phyloP scores from a whole-genome alignment of 1,140 invertebrate genomes.

The Spodoptera litura region DNA sequence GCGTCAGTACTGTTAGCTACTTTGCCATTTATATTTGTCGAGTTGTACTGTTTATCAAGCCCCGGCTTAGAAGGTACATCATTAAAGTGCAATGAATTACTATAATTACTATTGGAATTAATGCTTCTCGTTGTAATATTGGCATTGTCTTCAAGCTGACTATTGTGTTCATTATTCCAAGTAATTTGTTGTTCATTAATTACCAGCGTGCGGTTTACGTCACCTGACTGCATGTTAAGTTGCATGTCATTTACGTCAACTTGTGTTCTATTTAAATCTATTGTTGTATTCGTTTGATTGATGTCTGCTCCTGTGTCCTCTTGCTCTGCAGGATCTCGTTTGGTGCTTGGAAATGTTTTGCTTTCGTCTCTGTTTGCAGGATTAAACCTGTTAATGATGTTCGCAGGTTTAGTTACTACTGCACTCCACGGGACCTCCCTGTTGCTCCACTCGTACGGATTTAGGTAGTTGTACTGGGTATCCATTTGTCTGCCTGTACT shows the following conservation, averaged over 20 bases:
- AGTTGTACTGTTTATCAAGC: neutral
- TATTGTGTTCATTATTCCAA: neutral
- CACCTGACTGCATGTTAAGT: slow-evolving; percentile 10
- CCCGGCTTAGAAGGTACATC: neutral
- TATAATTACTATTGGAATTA: neutral
- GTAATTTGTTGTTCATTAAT: slow-evolving; percentile 3
- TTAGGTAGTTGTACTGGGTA: too few species aligned
- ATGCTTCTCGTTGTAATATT: neutral
- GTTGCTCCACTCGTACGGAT: too few species aligned
- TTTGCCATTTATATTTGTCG: neutral
- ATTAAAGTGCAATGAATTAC: neutral
- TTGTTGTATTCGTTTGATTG: neutral
- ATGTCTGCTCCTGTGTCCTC: neutral
- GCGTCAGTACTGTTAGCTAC: neutral
- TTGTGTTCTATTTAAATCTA: neutral
- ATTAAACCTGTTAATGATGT: too few species aligned
- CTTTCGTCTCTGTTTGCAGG: too few species aligned
- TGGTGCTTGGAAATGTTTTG: too few species aligned
- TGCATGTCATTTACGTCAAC: neutral
- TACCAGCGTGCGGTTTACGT: neutral
- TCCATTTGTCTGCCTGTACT: too few species aligned
- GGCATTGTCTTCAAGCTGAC: neutral
- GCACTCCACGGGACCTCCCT: too few species aligned
- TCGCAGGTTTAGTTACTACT: too few species aligned
- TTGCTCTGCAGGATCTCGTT: neutral